Evolutionary conservation across 2,888 invertebrate genomes (phyloP), one percentile per base, ranked within the genome.

Genomic region (Drosophila phalerata): DNA sequence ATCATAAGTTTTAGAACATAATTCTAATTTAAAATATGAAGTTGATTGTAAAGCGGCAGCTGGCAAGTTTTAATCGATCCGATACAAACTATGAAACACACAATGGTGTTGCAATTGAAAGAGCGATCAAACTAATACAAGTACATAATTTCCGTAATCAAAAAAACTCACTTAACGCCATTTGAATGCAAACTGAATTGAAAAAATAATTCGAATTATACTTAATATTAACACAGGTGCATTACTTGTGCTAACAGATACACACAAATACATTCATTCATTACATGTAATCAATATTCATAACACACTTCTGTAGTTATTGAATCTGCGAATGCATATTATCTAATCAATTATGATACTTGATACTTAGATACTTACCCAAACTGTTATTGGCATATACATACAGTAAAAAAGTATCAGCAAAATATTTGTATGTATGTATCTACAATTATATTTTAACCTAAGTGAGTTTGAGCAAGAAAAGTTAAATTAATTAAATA

Each of bases 1-100:
- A 88, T 69, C 67, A 52, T 84, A 88, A 84, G 89, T 71, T 62
- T 65, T 86, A 84, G 69, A 67, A 78, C 40, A 62, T 88, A 84
- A 71, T 57, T 75, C 40, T 88, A 75, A 84, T 81, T 88, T 86
- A 76, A 67, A 58, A 37, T 37, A 57, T 47, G 13, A 57, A 34
- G 17, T 10, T 68, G 53, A 77, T 66, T 71, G 78, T 67, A 71
- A 80, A 72, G 74, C 58, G 28, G 32, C 56, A 57, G 56, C 70
- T 57, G 60, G 37, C 65, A 56, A 48, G 62, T 73, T 73, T 60
- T 45, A 61, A 69, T 55, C 51, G 48, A 65, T 73, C 45, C 64
- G 43, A 64, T 72, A 38, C 45, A 61, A 57, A 42, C 42, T 34
- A 28, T 47, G 22, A 13, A 51, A 51, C 22, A 38, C 38, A 38